Conservation (phyloP, 2,797 vertebrate species). For the Alexandromys oeconomus region DNA sequence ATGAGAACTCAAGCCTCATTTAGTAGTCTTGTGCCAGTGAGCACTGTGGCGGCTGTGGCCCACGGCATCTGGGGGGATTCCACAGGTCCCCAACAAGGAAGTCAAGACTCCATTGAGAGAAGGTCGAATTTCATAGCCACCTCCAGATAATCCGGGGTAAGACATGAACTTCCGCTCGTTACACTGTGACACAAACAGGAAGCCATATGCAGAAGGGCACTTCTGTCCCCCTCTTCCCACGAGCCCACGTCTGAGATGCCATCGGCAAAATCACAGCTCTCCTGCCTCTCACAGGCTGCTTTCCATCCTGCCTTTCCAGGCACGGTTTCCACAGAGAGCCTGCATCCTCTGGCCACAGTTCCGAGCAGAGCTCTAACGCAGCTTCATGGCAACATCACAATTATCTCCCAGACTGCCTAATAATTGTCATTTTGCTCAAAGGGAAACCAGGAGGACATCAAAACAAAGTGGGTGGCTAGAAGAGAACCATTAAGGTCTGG, state of each 20-base stretch:
- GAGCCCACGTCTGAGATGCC: too few relatives aligned
- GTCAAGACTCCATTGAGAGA: not conserved
- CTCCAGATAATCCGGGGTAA: not conserved
- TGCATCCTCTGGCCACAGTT: not conserved
- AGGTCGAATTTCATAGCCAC: not conserved
- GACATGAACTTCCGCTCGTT: conserved; percentile 7
- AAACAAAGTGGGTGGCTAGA: not conserved
- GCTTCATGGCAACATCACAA: conserved; percentile 45
- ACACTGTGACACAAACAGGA: not conserved
- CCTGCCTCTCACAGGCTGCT: not conserved
- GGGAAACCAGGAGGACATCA: conserved; percentile 10
- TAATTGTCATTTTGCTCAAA: conserved; percentile 60
- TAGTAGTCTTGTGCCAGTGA: not conserved
- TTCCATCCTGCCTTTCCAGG: conserved; percentile 5
- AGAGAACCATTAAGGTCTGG: not conserved
- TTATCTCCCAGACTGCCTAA: not conserved
- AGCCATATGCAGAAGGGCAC: not conserved
- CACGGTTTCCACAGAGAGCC: conserved; percentile 17
- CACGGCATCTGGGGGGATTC: not conserved
- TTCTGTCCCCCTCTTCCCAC: not conserved
- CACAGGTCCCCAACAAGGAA: not conserved
- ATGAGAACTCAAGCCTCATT: not conserved
- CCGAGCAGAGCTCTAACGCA: not conserved
- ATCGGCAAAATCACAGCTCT: not conserved
- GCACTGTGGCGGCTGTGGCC: not conserved